Percentiles rank a stretch among this genome's conserved stretches.
These are phyloP conservation scores for Onthophagus sagittarius DNA, from an alignment of 2,888 invertebrate species.

Conservation along the genomic window DNA sequence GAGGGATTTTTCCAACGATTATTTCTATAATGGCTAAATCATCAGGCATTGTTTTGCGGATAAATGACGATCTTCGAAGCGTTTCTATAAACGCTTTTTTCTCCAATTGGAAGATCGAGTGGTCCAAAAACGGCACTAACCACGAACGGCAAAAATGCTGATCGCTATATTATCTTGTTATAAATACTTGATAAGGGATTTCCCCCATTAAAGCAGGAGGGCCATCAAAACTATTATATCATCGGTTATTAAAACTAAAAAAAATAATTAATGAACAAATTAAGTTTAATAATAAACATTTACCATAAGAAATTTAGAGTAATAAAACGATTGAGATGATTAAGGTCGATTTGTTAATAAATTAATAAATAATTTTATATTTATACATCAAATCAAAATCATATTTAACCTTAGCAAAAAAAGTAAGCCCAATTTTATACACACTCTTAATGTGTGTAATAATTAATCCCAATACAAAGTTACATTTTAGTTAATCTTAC, in stretches of 20 bases:
- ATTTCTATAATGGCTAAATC: conserved; percentile 36
- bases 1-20: conserved; percentile 20
- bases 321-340: no score
- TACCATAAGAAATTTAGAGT: not conserved
- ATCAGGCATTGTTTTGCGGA: conserved; percentile 28
- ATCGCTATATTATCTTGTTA: conserved; percentile 35
- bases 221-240: conserved; percentile 33
- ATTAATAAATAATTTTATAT: no score
- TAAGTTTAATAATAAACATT: not conserved
- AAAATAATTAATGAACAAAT: not conserved
- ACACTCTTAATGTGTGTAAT: no score
- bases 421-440: no score
- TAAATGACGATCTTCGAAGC: conserved; percentile 29
- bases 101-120: conserved; percentile 25
- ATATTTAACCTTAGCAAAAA: no score
- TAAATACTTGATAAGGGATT: conserved; percentile 35
- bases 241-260: conserved; percentile 16
- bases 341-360: no score
- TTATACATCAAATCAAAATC: no score
- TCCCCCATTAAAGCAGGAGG: conserved; percentile 30
- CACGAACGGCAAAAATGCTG: conserved; percentile 33
- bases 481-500: no score
- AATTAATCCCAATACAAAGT: no score
- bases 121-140: conserved; percentile 34
- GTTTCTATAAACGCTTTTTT: conserved; percentile 28